Conservation (phyloP, 2,888 invertebrate species). For the Dasysyrphus tricinctus region DNA sequence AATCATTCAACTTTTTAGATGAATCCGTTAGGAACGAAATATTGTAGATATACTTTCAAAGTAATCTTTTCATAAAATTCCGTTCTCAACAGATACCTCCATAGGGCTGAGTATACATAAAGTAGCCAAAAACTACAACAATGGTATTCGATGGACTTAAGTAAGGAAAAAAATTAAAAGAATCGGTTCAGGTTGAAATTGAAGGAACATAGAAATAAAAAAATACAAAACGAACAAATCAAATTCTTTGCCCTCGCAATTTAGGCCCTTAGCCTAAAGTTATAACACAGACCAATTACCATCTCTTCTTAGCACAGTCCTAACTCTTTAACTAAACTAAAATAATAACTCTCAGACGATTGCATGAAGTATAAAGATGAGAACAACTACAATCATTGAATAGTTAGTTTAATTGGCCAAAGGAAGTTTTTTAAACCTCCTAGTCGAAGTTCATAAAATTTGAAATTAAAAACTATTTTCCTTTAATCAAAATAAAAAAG, state of each 20-base stretch:
- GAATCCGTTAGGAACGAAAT: slow-evolving; percentile 9
- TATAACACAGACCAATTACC: slow-evolving; percentile 16
- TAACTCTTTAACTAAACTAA: slow-evolving; percentile 18
- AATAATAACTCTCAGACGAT: neutral
- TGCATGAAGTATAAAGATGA: neutral
- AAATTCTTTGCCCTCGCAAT: slow-evolving; percentile 60
- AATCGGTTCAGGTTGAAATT: slow-evolving; percentile 41
- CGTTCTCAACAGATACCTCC: neutral
- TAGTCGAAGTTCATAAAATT: neutral
- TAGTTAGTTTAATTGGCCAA: slow-evolving; percentile 14
- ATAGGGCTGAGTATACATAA: neutral
- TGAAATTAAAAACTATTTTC: slow-evolving; percentile 3
- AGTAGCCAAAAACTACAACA: neutral
- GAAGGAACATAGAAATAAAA: neutral
- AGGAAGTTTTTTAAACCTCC: neutral
- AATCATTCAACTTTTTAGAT: slow-evolving; percentile 13
- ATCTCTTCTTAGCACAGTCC: slow-evolving; percentile 23
- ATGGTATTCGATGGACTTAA: slow-evolving; percentile 31
- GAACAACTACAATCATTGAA: neutral
- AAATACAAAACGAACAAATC: neutral
- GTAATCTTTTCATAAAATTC: neutral
- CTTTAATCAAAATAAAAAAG: neutral
- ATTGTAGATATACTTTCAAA: neutral
- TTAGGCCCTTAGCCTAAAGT: neutral
- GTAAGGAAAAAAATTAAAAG: neutral